Conservation (phyloP, 2,113 vertebrate genomes). For the Etia nguti region DNA sequence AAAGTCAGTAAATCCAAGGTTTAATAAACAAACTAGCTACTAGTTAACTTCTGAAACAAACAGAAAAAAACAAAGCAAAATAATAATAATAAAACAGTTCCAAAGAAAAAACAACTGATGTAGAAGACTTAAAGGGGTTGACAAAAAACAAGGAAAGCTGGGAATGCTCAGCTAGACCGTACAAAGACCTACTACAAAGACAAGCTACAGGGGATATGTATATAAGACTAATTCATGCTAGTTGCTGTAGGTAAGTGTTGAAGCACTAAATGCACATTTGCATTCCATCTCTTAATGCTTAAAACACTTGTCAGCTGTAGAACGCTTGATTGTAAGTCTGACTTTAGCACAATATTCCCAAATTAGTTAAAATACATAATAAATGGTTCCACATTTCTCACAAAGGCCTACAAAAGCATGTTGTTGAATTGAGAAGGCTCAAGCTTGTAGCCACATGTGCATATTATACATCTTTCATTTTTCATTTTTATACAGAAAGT, state of each 20-base stretch:
- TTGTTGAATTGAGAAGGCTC: fast-evolving
- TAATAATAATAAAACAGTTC: not conserved
- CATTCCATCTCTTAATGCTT: not conserved
- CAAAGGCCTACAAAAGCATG: not conserved
- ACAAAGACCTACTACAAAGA: not conserved
- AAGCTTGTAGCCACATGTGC: too few relatives aligned
- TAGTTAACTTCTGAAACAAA: not conserved
- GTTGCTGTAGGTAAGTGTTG: not conserved
- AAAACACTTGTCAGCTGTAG: not conserved
- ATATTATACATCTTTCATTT: not conserved
- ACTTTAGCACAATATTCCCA: not conserved
- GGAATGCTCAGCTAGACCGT: not conserved
- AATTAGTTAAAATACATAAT: fast-evolving
- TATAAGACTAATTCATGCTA: not conserved
- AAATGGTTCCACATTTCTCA: not conserved
- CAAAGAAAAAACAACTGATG: not conserved
- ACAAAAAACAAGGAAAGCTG: not conserved
- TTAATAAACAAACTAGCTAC: not conserved
- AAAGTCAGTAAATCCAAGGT: fast-evolving
- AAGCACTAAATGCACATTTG: not conserved
- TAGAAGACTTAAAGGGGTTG: not conserved
- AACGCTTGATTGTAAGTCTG: not conserved
- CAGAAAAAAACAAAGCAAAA: not conserved
- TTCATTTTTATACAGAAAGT: not conserved
- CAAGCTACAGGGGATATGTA: not conserved